Evolutionary conservation across 23 tunicate species (phyloP).

Genomic region (Trididemnum nubilum): DNA sequence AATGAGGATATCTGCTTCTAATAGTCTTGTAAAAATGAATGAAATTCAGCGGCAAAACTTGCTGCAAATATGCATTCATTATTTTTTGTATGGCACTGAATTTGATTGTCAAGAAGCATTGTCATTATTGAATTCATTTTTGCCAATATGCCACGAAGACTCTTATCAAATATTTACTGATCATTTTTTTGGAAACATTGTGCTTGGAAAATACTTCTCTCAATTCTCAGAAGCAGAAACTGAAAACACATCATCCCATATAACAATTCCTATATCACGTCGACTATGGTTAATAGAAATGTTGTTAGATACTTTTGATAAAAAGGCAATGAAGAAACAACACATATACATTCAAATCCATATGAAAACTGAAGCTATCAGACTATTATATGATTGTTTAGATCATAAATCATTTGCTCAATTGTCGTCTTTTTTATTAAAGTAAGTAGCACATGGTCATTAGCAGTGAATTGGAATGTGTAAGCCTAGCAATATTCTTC

Average conservation of each 20-base stretch:
- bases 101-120: constrained; percentile 20
- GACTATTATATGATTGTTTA: constrained; percentile 33
- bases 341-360: constrained; percentile 10
- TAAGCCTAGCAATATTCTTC: too few species aligned
- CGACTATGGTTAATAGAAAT: background rate
- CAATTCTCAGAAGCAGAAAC: background rate
- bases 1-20: constrained; percentile 27
- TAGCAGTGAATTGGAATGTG: too few species aligned
- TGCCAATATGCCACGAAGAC: constrained; percentile 12
- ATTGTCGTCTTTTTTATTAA: constrained; percentile 36
- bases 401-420: constrained; percentile 41
- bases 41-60: constrained; percentile 4
- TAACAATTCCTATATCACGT: background rate
- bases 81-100: constrained; percentile 22
- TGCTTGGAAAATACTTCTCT: constrained; percentile 16
- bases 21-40: background rate
- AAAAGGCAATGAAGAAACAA: background rate
- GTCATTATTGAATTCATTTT: background rate
- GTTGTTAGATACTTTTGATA: background rate
- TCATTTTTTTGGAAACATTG: constrained; percentile 21
- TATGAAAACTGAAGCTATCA: constrained; percentile 43
- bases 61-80: constrained; percentile 19
- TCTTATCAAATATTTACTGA: constrained; percentile 16
- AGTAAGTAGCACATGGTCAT: too few species aligned
- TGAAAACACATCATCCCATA: background rate